phyloP scores from a whole-genome alignment of 2,797 vertebrate genomes.

The Acridotheres tristis region DNA sequence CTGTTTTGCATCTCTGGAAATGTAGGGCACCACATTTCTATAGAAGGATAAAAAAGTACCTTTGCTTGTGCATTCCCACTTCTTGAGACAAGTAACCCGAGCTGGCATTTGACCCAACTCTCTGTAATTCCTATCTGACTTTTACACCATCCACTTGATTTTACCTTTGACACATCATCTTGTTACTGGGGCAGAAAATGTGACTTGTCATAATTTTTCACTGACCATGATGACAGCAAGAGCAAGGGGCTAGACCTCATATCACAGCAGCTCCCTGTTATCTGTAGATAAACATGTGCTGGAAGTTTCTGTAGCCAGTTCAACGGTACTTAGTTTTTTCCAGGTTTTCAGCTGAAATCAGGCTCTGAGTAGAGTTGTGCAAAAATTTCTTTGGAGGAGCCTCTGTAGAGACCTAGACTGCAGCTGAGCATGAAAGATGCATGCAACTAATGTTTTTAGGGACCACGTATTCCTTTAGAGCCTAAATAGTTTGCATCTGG shows the following conservation, averaged over 20 bases:
- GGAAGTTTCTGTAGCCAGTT: not conserved
- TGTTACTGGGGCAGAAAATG: not conserved
- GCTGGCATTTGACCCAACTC: not conserved
- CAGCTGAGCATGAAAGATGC: not conserved
- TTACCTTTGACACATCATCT: not conserved
- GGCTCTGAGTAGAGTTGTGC: not conserved
- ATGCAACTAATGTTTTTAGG: not conserved
- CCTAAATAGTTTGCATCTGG: constrained; percentile 16
- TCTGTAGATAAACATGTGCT: not conserved
- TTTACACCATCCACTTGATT: not conserved
- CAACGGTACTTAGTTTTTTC: not conserved
- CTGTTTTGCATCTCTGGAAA: not conserved
- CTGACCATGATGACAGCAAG: not conserved
- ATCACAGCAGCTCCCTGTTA: not conserved
- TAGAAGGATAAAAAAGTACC: not conserved
- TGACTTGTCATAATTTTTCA: not conserved
- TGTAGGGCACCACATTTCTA: not conserved
- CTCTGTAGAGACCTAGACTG: not conserved
- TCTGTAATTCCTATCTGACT: not conserved
- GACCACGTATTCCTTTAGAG: not conserved
- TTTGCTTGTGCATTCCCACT: not conserved
- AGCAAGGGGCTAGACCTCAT: not conserved
- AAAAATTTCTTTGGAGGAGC: not conserved
- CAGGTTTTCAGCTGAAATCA: not conserved
- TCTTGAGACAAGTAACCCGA: not conserved